A percentile compares a stretch with the other conserved stretches of the same genome.
Evolutionary conservation across 2,888 invertebrate genomes (phyloP).

Genomic region (Andrena praecox): DNA sequence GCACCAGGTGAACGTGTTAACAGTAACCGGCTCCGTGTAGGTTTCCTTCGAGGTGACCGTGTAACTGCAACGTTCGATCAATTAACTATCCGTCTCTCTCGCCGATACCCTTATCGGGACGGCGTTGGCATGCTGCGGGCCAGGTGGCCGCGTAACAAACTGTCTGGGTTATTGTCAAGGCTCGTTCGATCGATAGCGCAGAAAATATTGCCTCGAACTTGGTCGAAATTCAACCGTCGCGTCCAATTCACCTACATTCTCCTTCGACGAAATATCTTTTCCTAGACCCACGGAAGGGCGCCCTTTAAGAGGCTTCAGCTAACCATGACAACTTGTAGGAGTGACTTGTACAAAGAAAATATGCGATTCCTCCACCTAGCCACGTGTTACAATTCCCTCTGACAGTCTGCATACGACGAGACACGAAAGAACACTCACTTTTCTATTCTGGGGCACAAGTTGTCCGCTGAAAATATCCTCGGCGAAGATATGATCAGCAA

Average conservation of each 20-base stretch:
- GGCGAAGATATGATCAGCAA: conserved; percentile 70
- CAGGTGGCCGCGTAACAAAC: conserved; percentile 41
- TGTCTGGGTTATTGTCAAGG: conserved; percentile 64
- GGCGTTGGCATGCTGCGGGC: conserved; percentile 27
- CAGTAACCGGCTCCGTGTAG: conserved; percentile 89
- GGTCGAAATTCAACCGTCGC: too few relatives aligned
- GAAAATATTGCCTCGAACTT: not conserved
- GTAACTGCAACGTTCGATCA: conserved; percentile 86
- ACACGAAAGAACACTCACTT: conserved; percentile 79
- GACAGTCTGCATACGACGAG: too few relatives aligned
- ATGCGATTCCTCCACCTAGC: too few relatives aligned
- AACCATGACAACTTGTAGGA: too few relatives aligned
- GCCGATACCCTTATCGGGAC: conserved; percentile 63
- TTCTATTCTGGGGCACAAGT: conserved; percentile 83
- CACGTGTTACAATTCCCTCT: too few relatives aligned
- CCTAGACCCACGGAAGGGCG: too few relatives aligned
- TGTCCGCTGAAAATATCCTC: conserved; percentile 77
- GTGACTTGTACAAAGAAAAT: too few relatives aligned
- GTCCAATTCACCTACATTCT: too few relatives aligned
- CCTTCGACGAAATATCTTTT: too few relatives aligned
- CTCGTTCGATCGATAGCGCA: conserved; percentile 2
- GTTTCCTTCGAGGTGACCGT: conserved; percentile 88
- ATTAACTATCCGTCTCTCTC: conserved; percentile 49
- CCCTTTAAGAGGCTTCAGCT: too few relatives aligned
- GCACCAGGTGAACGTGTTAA: conserved; percentile 92